phyloP scores from a whole-genome alignment of 1,140 invertebrate species.

The Lordiphosa stackelbergi region DNA sequence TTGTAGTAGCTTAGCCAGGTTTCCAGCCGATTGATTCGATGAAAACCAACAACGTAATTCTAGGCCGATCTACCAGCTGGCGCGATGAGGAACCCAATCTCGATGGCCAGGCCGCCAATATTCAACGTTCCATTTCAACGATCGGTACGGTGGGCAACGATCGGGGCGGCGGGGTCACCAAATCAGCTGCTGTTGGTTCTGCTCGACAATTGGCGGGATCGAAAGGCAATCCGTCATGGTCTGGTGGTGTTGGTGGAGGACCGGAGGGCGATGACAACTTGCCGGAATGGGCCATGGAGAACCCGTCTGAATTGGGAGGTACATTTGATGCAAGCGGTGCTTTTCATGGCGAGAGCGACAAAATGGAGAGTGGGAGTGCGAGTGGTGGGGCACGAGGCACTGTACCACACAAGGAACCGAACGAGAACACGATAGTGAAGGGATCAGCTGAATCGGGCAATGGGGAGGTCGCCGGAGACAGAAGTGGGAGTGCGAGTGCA shows the following conservation, averaged over 20 bases:
- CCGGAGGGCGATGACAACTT: constrained; percentile 81
- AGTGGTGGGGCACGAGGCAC: not conserved
- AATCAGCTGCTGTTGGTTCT: constrained; percentile 13
- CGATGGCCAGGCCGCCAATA: constrained; percentile 28
- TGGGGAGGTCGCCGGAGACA: too few species aligned
- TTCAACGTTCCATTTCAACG: constrained; percentile 60
- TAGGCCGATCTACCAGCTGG: constrained; percentile 81
- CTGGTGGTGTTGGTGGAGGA: constrained; percentile 4
- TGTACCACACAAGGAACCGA: too few species aligned
- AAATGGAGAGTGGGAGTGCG: not conserved
- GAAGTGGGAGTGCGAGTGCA: not conserved
- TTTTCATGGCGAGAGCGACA: constrained; percentile 81
- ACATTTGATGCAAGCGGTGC: constrained; percentile 92
- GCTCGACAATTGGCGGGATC: constrained; percentile 15
- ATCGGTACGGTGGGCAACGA: constrained; percentile 40
- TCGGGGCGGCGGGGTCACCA: constrained; percentile 17
- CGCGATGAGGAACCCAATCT: constrained; percentile 80
- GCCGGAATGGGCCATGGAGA: constrained; percentile 87
- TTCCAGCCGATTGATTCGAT: too few species aligned
- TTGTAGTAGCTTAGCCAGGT: too few species aligned
- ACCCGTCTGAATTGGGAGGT: constrained; percentile 86
- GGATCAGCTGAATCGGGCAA: too few species aligned
- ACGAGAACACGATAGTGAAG: too few species aligned
- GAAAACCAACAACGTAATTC: constrained; percentile 1
- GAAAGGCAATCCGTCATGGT: constrained; percentile 39